A percentile compares a stretch with the other conserved stretches of the same genome.
Conservation (phyloP, 2,113 vertebrate genomes). For the Hippocampus zosterae region DNA sequence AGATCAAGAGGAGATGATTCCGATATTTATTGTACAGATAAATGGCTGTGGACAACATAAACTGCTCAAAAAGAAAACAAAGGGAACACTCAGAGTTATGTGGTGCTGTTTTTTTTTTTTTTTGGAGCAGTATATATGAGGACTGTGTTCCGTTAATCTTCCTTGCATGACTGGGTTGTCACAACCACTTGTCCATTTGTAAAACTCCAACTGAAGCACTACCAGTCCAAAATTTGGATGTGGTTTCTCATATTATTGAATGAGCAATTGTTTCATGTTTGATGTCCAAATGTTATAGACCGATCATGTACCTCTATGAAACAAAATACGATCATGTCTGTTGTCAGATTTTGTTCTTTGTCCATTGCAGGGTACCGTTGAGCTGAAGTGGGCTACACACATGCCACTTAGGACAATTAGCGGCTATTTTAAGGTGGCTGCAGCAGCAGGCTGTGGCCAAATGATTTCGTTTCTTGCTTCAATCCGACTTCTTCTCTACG, state of each 20-base stretch:
- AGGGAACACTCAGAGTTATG: no score
- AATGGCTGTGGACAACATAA: constrained; percentile 11
- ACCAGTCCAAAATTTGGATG: not conserved
- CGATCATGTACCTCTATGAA: not conserved
- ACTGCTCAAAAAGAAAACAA: no score
- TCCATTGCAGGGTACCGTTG: no score
- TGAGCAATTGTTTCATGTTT: not conserved
- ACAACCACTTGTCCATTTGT: not conserved
- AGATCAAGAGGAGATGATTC: constrained; percentile 18
- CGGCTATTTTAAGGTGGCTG: no score
- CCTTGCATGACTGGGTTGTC: no score
- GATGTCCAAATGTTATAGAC: not conserved
- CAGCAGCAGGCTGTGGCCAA: no score
- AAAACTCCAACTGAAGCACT: not conserved
- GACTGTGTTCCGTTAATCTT: not conserved
- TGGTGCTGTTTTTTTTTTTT: no score
- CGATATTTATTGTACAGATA: constrained; percentile 1
- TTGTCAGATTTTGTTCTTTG: no score
- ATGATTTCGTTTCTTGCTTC: no score
- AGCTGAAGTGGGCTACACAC: no score
- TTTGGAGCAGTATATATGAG: not conserved
- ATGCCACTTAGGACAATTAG: no score
- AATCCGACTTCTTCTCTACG: no score
- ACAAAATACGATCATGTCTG: not conserved
- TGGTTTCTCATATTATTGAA: not conserved